These are phyloP conservation scores for Heteromurus nitidus DNA, from an alignment of 2,888 invertebrate genomes.

Conservation along the genomic window DNA sequence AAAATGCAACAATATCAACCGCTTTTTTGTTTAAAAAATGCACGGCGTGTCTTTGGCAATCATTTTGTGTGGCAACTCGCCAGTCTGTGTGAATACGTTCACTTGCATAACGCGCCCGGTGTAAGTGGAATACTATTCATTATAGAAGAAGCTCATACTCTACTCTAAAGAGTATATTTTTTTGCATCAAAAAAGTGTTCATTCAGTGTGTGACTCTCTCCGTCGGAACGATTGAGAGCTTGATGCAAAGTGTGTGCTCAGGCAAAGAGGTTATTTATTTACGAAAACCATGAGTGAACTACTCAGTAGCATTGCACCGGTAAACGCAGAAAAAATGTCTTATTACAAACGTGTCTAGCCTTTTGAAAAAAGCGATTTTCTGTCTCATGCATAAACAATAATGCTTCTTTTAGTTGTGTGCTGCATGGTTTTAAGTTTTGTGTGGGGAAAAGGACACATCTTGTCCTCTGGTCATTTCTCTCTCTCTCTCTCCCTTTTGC, in stretches of 20 bases:
- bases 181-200: conserved; percentile 7
- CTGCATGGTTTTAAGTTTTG: too few species aligned
- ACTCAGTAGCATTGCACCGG: background rate
- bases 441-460: conserved; percentile 26
- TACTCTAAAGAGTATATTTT: too few species aligned
- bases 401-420: background rate
- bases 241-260: background rate
- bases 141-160: too few species aligned
- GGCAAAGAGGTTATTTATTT: conserved; percentile 23
- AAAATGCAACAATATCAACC: conserved; percentile 46
- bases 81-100: conserved; percentile 32
- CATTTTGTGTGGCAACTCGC: conserved; percentile 55
- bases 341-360: conserved; percentile 14
- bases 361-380: background rate
- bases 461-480: conserved; percentile 44
- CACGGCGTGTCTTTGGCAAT: conserved; percentile 56
- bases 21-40: conserved; percentile 41
- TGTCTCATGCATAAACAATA: background rate
- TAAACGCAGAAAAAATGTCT: conserved; percentile 7
- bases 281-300: too few species aligned
- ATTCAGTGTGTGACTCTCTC: background rate
- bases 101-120: too few species aligned
- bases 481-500: background rate
- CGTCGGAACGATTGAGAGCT: too few species aligned
- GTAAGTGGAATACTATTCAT: too few species aligned